Conservation (phyloP, 2,113 vertebrate species). For the Syrmaticus mikado region DNA sequence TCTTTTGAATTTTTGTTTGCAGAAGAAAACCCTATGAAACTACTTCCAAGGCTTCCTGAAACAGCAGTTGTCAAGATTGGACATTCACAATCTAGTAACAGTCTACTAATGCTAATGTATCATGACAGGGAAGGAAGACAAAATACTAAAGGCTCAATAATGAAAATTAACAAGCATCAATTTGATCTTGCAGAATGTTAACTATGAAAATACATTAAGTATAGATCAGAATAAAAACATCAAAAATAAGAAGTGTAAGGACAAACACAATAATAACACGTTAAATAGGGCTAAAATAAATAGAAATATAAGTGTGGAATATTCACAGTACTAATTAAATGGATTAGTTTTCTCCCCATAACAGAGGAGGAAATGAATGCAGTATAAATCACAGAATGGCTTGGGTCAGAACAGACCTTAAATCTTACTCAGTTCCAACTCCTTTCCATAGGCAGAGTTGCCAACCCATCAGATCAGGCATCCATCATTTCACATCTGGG, state of each 20-base stretch:
- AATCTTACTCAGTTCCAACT: not conserved
- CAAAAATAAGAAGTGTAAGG: not conserved
- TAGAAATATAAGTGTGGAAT: not conserved
- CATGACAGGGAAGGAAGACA: not conserved
- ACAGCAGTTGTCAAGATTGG: not conserved
- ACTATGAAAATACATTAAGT: not conserved
- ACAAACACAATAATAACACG: not conserved
- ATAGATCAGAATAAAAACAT: not conserved
- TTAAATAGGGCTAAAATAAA: not conserved
- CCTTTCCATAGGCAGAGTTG: not conserved
- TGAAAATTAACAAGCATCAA: not conserved
- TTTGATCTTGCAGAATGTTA: not conserved
- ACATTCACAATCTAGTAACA: not conserved
- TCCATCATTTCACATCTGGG: not conserved
- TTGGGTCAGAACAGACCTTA: not conserved
- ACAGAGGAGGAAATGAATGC: not conserved
- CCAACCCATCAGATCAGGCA: not conserved
- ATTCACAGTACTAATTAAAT: conserved; percentile 10
- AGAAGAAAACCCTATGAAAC: not conserved
- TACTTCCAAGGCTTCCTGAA: not conserved
- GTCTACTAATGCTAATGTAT: not conserved
- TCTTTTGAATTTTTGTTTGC: not conserved
- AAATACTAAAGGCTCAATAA: conserved; percentile 10
- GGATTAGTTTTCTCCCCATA: not conserved
- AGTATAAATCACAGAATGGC: not conserved